A percentile compares a stretch with the other conserved stretches of the same genome.
These are phyloP conservation scores for Silurus meridionalis DNA, from an alignment of 2,113 vertebrate genomes.

Conservation along the genomic window DNA sequence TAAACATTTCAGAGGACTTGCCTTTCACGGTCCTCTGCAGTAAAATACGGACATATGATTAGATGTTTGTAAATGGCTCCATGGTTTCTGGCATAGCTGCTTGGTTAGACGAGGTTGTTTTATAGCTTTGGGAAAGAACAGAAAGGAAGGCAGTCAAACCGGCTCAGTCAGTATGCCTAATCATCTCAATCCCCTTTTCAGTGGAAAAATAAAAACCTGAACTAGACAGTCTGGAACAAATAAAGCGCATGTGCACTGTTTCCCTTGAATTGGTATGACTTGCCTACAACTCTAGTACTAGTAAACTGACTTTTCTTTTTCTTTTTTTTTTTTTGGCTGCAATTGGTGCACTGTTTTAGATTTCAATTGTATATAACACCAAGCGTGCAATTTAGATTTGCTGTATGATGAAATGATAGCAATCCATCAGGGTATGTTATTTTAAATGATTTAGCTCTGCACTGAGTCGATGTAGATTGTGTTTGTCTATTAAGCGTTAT, in stretches of 20 bases:
- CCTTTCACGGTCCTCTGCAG: constrained; percentile 26
- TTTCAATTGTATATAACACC: background rate
- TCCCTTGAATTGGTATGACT: background rate
- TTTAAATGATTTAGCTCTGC: constrained; percentile 23
- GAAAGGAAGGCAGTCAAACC: constrained; percentile 38
- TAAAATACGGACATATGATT: constrained; percentile 36
- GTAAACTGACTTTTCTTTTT: background rate
- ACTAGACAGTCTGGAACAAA: constrained; percentile 16
- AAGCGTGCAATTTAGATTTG: constrained; percentile 26
- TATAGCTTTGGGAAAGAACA: constrained; percentile 27
- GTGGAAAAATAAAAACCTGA: constrained; percentile 26
- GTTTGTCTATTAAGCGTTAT: constrained; percentile 47
- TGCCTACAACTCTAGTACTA: background rate
- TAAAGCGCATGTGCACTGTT: background rate
- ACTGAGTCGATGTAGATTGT: constrained; percentile 38
- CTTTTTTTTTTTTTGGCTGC: background rate
- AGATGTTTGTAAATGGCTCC: constrained; percentile 37
- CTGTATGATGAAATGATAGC: constrained; percentile 27
- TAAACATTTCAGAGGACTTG: constrained; percentile 23
- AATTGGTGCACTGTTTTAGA: background rate
- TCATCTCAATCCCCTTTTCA: constrained; percentile 28
- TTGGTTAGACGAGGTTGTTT: constrained; percentile 31
- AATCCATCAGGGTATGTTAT: constrained; percentile 35
- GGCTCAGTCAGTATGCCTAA: constrained; percentile 32
- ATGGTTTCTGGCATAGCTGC: constrained; percentile 38